Evolutionary conservation across 1,140 invertebrate species (phyloP).

Genomic region (Parapsyche elsis): DNA sequence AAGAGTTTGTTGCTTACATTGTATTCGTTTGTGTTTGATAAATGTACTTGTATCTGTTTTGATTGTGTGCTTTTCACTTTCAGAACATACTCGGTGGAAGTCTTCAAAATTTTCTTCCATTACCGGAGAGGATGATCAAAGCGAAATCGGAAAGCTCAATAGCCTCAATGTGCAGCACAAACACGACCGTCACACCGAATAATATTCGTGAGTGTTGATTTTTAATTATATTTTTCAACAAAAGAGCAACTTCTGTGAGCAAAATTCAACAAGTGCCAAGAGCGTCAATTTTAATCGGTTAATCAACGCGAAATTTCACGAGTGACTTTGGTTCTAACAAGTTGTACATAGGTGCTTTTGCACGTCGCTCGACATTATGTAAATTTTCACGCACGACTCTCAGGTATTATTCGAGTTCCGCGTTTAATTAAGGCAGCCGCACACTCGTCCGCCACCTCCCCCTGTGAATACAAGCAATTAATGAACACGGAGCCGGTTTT

Average conservation of each 20-base stretch:
- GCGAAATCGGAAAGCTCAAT: slow-evolving; percentile 87
- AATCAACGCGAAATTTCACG: not conserved
- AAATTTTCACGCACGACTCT: not conserved
- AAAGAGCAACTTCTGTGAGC: too few species aligned
- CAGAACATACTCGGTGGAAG: slow-evolving; percentile 82
- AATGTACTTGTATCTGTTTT: not conserved
- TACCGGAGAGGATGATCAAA: slow-evolving; percentile 91
- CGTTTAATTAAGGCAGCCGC: slow-evolving; percentile 21
- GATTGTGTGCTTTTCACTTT: slow-evolving; percentile 17
- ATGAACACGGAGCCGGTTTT: slow-evolving; percentile 1
- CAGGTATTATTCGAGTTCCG: slow-evolving; percentile 14
- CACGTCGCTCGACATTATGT: not conserved
- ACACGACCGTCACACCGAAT: slow-evolving; percentile 68
- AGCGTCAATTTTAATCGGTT: not conserved
- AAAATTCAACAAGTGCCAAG: too few species aligned
- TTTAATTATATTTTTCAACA: too few species aligned
- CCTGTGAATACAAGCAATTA: slow-evolving; percentile 6
- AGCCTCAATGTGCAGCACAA: slow-evolving; percentile 70
- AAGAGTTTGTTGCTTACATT: slow-evolving; percentile 69
- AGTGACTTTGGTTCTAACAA: not conserved
- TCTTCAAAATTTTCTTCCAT: slow-evolving; percentile 80
- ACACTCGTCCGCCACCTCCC: not conserved
- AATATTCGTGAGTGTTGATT: slow-evolving; percentile 39
- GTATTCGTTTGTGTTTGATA: not conserved
- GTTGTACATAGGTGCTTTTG: not conserved